Conservation (phyloP, 2,113 vertebrate genomes). For the Xenopus laevis region DNA sequence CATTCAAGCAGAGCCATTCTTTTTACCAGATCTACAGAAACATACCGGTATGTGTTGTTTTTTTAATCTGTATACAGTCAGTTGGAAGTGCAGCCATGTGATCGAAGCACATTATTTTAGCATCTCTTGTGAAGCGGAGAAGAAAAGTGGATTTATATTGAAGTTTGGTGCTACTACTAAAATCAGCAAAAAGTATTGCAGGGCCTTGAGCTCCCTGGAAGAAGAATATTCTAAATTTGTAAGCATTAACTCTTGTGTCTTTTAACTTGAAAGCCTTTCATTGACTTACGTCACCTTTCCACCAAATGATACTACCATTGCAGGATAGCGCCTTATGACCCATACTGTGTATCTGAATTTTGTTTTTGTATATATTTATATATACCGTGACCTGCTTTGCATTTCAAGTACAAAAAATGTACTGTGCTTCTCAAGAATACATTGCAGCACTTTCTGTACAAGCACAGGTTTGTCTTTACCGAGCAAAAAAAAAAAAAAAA, state of each 20-base stretch:
- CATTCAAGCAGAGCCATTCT: too few species aligned
- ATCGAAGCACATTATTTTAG: background rate
- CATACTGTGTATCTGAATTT: slow-evolving; percentile 7
- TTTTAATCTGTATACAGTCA: background rate
- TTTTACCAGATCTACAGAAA: too few species aligned
- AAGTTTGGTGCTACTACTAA: slow-evolving; percentile 10
- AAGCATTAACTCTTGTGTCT: background rate
- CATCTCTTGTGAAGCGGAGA: background rate
- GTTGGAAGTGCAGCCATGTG: background rate
- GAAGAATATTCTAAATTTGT: background rate
- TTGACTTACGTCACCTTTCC: background rate
- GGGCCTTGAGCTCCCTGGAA: background rate
- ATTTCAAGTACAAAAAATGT: slow-evolving; percentile 52
- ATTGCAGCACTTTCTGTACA: slow-evolving; percentile 47
- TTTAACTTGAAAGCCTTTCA: background rate
- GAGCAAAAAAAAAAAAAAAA: slow-evolving; percentile 59
- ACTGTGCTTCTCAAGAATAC: slow-evolving; percentile 49
- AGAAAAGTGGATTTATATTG: background rate
- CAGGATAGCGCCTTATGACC: slow-evolving; percentile 10
- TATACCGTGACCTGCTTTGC: slow-evolving; percentile 50
- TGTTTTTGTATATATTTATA: background rate
- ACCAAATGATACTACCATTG: slow-evolving; percentile 3
- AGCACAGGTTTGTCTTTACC: slow-evolving; percentile 62
- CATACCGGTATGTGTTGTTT: background rate
- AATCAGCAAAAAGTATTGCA: background rate